Evolutionary conservation across 1,140 invertebrate genomes (phyloP).

Genomic region (Zaprionus vittiger): DNA sequence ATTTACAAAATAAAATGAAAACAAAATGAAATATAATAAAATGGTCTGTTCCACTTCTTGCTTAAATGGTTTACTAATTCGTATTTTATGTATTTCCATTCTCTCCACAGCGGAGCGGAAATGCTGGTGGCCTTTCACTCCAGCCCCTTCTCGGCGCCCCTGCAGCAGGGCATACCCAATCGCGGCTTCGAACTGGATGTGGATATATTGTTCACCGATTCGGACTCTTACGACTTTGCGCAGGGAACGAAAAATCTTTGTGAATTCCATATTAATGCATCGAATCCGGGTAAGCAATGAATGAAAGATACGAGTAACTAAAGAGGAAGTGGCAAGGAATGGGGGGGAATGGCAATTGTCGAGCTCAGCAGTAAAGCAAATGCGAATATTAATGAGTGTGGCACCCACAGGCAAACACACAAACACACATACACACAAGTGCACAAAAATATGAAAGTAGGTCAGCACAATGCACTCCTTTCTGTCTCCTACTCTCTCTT

Average conservation of each 20-base stretch:
- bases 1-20: neutral
- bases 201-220: slow-evolving; percentile 94
- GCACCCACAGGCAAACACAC: slow-evolving; percentile 4
- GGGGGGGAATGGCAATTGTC: slow-evolving; percentile 1
- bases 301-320: neutral
- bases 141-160: slow-evolving; percentile 90
- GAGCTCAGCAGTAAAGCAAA: slow-evolving; percentile 16
- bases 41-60: neutral
- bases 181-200: slow-evolving; percentile 93
- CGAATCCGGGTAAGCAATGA: slow-evolving; percentile 85
- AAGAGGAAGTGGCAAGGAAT: neutral
- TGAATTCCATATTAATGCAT: slow-evolving; percentile 90
- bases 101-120: slow-evolving; percentile 87
- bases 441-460: slow-evolving; percentile 27
- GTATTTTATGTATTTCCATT: neutral
- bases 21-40: neutral
- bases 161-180: slow-evolving; percentile 88
- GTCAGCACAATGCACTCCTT: slow-evolving; percentile 38
- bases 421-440: slow-evolving; percentile 4
- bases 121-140: slow-evolving; percentile 95
- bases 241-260: slow-evolving; percentile 86
- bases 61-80: neutral
- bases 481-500: slow-evolving; percentile 1
- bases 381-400: slow-evolving; percentile 41
- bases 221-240: slow-evolving; percentile 90